phyloP scores from a whole-genome alignment of 2,113 vertebrate species.

The Crotalus viridis region DNA sequence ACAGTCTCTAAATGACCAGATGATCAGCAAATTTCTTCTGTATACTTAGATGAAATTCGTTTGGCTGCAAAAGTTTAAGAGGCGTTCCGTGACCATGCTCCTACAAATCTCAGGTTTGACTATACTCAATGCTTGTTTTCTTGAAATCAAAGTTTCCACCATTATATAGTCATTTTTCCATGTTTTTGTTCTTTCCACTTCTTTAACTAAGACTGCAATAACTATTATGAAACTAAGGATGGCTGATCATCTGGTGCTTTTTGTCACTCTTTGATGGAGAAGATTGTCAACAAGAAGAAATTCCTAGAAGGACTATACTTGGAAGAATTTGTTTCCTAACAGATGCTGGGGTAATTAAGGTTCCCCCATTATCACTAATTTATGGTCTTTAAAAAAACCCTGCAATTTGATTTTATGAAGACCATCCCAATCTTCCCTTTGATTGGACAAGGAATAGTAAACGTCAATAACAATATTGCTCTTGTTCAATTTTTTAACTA shows the following conservation, averaged over 20 bases:
- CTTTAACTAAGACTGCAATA: neutral
- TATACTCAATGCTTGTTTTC: neutral
- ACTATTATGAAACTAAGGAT: neutral
- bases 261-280: neutral
- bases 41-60: neutral
- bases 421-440: neutral
- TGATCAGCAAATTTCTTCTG: neutral
- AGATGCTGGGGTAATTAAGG: neutral
- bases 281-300: neutral
- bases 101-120: neutral
- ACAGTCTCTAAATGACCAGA: neutral
- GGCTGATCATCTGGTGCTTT: neutral
- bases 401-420: neutral
- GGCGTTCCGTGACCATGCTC: neutral
- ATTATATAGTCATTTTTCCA: neutral
- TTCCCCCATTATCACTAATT: neutral
- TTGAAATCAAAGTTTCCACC: neutral
- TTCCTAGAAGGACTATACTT: neutral
- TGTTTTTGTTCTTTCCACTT: neutral
- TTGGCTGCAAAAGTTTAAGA: neutral
- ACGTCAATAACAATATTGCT: neutral
- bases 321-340: neutral
- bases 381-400: neutral
- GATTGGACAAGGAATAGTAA: neutral
- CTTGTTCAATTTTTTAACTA: neutral